Conservation (phyloP, 2,797 vertebrate species). For the Dromococcyx pavoninus region DNA sequence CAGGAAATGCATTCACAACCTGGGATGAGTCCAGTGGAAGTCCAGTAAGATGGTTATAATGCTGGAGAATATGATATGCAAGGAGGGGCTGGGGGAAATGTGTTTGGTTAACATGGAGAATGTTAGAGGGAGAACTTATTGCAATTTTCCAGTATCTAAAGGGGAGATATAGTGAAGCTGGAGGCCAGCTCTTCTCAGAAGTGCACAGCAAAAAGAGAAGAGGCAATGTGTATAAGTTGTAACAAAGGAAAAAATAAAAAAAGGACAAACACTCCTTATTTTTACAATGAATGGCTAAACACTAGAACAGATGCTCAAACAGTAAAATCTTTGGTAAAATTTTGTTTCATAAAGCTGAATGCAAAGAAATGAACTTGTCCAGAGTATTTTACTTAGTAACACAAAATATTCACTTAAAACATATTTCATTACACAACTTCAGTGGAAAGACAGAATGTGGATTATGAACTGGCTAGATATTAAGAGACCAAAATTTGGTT, state of each 20-base stretch:
- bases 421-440: neutral
- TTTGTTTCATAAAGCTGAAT: neutral
- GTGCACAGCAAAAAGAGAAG: neutral
- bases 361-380: neutral
- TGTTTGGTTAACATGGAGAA: neutral
- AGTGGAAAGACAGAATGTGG: neutral
- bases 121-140: neutral
- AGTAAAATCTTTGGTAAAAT: neutral
- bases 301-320: neutral
- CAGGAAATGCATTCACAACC: neutral
- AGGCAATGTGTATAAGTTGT: too few relatives aligned
- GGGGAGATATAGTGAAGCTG: neutral
- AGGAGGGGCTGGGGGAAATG: neutral
- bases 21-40: neutral
- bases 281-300: neutral
- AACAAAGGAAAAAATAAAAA: neutral
- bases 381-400: neutral
- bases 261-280: neutral
- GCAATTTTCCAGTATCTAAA: neutral
- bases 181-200: neutral
- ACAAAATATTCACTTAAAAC: neutral
- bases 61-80: neutral
- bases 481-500: neutral
- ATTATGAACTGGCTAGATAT: neutral
- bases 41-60: neutral